A percentile compares a stretch with the other conserved stretches of the same genome.
These are phyloP conservation scores for Apodemia duryi DNA, from an alignment of 2,888 invertebrate species.

Conservation along the genomic window DNA sequence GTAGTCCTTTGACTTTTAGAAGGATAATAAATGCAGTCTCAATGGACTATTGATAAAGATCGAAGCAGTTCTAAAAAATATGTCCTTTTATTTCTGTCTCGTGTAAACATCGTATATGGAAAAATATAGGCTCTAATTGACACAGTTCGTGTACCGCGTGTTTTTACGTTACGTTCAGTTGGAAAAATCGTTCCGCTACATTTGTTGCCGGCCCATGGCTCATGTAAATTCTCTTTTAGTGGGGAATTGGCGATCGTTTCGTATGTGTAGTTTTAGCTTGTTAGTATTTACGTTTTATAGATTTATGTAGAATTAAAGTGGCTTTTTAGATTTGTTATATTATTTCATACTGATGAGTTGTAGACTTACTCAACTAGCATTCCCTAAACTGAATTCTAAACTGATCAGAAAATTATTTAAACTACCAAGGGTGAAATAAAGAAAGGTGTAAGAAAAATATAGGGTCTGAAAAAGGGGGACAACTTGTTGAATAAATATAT, in stretches of 20 bases:
- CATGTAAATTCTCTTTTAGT: constrained; percentile 18
- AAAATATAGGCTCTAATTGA: constrained; percentile 9
- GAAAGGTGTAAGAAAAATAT: too few species aligned
- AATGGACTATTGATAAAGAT: background rate
- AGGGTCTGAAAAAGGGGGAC: too few species aligned
- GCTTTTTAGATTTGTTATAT: too few species aligned
- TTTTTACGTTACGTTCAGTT: background rate
- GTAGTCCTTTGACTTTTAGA: too few species aligned
- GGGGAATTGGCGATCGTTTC: constrained; percentile 12
- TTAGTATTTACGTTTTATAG: background rate
- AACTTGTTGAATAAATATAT: too few species aligned
- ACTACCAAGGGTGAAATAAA: too few species aligned
- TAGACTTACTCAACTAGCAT: too few species aligned
- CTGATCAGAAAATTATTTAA: too few species aligned
- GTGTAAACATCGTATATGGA: background rate
- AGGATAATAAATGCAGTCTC: background rate
- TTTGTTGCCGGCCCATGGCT: constrained; percentile 7
- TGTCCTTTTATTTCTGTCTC: background rate
- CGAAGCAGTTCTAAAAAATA: background rate
- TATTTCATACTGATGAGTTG: too few species aligned
- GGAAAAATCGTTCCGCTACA: constrained; percentile 19
- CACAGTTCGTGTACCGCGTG: constrained; percentile 9
- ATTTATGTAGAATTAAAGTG: too few species aligned
- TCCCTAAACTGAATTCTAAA: too few species aligned
- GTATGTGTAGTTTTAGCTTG: background rate